Evolutionary conservation across 2,113 vertebrate genomes (phyloP).

Genomic region (Aepyceros melampus): DNA sequence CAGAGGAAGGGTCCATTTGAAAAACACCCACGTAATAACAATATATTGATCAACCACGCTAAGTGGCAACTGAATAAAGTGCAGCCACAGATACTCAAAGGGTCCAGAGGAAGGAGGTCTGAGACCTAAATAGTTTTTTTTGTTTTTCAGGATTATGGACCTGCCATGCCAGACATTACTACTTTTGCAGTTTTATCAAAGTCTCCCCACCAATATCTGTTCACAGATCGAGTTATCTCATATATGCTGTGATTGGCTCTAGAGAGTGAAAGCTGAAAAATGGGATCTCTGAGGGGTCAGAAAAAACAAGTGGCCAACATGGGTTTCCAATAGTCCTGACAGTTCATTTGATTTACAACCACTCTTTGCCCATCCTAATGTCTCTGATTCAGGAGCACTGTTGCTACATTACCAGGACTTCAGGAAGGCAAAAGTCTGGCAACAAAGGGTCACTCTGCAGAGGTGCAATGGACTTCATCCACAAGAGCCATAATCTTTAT

Average conservation of each 20-base stretch:
- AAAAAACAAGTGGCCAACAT: background rate
- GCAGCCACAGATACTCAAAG: background rate
- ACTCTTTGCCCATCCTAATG: background rate
- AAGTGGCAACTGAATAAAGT: background rate
- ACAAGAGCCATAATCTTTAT: background rate
- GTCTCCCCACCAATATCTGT: background rate
- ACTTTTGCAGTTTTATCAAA: background rate
- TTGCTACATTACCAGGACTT: background rate
- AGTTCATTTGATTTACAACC: background rate
- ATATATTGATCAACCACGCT: background rate
- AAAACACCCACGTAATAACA: background rate
- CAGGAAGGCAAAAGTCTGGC: background rate
- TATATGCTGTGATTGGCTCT: fast-evolving
- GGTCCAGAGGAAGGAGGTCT: background rate
- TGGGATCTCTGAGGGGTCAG: background rate
- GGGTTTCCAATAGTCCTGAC: background rate
- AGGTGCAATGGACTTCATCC: background rate
- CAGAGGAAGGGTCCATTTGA: background rate
- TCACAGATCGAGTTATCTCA: background rate
- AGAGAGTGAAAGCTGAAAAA: background rate
- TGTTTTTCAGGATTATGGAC: background rate
- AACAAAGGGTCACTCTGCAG: background rate
- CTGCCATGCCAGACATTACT: background rate
- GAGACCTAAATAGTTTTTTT: background rate
- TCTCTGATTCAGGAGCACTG: background rate